Base-by-base conservation (phyloP, 2,888 invertebrate genomes). In the Troglohyphantes excavatus region DNA sequence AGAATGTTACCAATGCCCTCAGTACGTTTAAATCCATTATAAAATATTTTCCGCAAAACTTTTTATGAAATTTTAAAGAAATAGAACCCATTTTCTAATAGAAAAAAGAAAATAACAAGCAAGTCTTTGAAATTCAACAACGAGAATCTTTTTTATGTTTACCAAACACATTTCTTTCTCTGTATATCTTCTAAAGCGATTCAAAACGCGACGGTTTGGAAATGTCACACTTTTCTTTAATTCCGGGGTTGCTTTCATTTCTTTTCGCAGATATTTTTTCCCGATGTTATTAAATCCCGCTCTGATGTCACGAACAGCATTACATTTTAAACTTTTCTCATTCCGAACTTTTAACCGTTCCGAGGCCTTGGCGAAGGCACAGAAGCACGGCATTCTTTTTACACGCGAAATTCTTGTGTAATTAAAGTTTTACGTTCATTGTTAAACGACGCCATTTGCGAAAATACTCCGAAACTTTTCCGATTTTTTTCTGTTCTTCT, bases 351-450 rank as follows among this genome's bases (percentile, higher is more conserved):
- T 17, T 17, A 23, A 78, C 33, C 23, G 61, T 65, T 78, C 17
- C 43, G 33, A 46, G 23, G 63, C 59, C 5, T 19, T 19, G n/a
- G n/a, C n/a, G n/a, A n/a, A n/a, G n/a, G n/a, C n/a, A n/a, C n/a
- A n/a, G n/a, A n/a, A n/a, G n/a, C n/a, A n/a, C n/a, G n/a, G 0
- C 68, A 7, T 23, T 27, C 68, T 68, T 68, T 68, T 68, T 68
- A 29, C 33, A 26, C 65, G 17, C 39, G 78, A 78, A 53, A 78
- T 78, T 78, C 63, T 67, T 39, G 68, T 39, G 27, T 82, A 82
- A 82, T 82, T 82, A 82, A 82, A 82, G 82, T 82, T 82, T 72
- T 72, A 63, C 61, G 70, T 46, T 59, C 82, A 72, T 82, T 72
- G 72, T 72, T 23, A 59, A 72, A 23, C 82, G 72, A 63, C 72